A percentile compares a stretch with the other conserved stretches of the same genome.
Conservation (phyloP, 2,113 vertebrate genomes). For the Python bivittatus region DNA sequence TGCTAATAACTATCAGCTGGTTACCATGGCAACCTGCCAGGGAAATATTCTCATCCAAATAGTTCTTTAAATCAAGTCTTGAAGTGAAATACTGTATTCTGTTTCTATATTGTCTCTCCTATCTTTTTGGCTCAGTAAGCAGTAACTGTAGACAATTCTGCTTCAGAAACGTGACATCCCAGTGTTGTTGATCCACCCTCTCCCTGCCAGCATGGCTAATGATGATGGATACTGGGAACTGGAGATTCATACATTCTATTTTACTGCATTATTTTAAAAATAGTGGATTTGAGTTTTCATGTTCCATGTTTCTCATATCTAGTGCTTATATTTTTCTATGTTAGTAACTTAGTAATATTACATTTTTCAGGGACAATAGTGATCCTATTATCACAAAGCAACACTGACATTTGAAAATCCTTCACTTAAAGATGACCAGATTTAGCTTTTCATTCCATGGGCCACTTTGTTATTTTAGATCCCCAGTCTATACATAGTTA, state of each 20-base stretch:
- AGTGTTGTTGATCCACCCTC: neutral
- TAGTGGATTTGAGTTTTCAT: neutral
- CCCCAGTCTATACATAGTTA: neutral
- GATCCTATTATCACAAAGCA: neutral
- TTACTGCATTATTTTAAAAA: neutral
- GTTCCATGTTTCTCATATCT: neutral
- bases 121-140: neutral
- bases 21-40: conserved; percentile 21
- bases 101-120: neutral
- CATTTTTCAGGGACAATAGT: neutral
- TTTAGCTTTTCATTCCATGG: neutral
- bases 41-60: conserved; percentile 7
- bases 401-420: neutral
- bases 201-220: neutral
- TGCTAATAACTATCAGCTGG: conserved; percentile 18
- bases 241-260: neutral
- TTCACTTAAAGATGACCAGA: neutral
- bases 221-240: neutral
- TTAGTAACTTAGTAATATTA: neutral
- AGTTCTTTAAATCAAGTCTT: conserved; percentile 16
- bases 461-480: neutral
- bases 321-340: neutral
- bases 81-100: neutral
- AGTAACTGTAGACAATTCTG: neutral
- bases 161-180: neutral